These are phyloP conservation scores for Bellardia bayeri DNA, from an alignment of 2,888 invertebrate genomes.

Conservation along the genomic window DNA sequence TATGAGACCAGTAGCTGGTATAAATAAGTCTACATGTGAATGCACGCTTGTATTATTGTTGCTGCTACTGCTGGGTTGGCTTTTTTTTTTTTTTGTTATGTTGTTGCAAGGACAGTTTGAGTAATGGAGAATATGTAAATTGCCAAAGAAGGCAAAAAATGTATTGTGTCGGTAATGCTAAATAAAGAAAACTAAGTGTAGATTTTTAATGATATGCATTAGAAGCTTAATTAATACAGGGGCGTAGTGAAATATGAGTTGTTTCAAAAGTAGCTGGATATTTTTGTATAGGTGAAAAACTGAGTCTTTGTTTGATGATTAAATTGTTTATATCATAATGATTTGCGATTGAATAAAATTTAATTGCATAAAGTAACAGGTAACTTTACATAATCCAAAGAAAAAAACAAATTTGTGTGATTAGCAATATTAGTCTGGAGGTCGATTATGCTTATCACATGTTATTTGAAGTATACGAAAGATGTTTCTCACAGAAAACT, in stretches of 20 bases:
- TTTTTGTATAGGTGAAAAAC: no score
- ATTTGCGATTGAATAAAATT: no score
- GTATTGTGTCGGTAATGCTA: constrained; percentile 73
- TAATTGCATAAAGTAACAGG: no score
- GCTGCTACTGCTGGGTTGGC: constrained; percentile 1
- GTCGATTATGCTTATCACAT: no score
- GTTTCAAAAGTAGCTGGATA: background rate
- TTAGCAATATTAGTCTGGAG: no score
- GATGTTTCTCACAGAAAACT: no score
- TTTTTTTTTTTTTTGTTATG: constrained; percentile 29
- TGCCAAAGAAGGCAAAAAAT: constrained; percentile 50
- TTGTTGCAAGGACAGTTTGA: constrained; percentile 59
- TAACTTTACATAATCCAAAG: no score
- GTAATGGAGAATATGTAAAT: constrained; percentile 70
- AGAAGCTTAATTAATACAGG: constrained; percentile 73
- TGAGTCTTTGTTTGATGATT: no score
- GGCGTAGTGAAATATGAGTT: constrained; percentile 4
- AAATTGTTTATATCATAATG: no score
- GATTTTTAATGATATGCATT: constrained; percentile 74
- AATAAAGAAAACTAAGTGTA: constrained; percentile 74
- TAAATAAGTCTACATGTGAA: background rate
- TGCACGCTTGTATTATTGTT: constrained; percentile 45
- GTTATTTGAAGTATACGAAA: no score
- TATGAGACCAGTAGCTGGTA: constrained; percentile 1
- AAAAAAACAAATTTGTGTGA: no score